phyloP scores from a whole-genome alignment of 1,140 invertebrate genomes.

The Procambarus clarkii region DNA sequence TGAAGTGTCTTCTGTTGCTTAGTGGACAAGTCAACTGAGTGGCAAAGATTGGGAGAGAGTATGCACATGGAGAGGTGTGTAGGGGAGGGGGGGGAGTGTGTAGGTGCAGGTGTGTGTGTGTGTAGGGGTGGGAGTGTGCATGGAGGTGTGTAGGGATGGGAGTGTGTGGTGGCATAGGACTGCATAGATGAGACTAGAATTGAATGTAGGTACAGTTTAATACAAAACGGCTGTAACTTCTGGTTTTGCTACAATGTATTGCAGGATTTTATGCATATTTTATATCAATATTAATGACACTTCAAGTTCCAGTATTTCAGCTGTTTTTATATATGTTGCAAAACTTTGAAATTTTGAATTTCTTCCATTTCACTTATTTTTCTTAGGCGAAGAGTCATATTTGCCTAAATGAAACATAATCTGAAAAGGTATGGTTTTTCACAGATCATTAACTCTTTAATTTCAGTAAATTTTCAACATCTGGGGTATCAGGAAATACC shows the following conservation, averaged over 20 bases:
- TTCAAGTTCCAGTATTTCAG: background rate
- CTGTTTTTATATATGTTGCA: background rate
- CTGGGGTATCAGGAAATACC: too few relatives aligned
- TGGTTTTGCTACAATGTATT: background rate
- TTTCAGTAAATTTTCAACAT: too few relatives aligned
- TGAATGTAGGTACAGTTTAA: background rate
- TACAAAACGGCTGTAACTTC: background rate
- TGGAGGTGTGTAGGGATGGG: background rate
- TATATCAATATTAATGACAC: background rate
- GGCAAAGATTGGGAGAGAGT: too few relatives aligned
- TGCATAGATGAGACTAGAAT: background rate
- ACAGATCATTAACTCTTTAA: too few relatives aligned
- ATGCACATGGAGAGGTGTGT: background rate
- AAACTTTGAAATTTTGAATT: background rate
- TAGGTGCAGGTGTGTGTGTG: background rate
- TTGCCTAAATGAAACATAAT: too few relatives aligned
- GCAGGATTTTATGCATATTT: background rate
- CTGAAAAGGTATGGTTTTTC: too few relatives aligned
- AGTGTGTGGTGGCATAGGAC: background rate
- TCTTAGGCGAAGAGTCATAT: too few relatives aligned
- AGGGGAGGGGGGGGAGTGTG: background rate
- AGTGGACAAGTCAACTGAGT: too few relatives aligned
- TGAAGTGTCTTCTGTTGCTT: too few relatives aligned
- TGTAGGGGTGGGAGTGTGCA: background rate
- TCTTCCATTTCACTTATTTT: too few relatives aligned